Base-by-base conservation (phyloP, 1,140 invertebrate genomes). In the Neuroterus valhalla region DNA sequence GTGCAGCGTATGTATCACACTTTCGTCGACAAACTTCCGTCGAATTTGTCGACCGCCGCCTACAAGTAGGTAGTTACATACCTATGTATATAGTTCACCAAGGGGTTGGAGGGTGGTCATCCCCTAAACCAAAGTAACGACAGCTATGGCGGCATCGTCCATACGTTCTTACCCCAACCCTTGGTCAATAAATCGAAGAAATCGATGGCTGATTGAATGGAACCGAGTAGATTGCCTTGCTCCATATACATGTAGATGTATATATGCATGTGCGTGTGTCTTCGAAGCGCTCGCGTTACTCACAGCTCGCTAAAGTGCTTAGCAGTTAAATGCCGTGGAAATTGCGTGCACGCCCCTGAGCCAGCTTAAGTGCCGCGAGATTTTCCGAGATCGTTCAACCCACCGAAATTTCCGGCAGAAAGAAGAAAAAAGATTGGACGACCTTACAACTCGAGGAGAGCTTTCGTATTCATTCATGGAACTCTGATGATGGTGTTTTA, bases 191-290 rank as follows among this genome's bases (percentile, higher is more conserved):
- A 85, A 85, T 85, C 78, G 83, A 83, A 83, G 83, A 83, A 85
- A 84, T 84, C 83, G 84, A 85, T 82, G 75, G 82, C 82, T 85
- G 84, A 85, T 85, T 85, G 84, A 85, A 85, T 84, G 84, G 83
- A 84, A 78, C 77, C 76, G 78, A 85, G 82, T 85, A 84, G 82
- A 85, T 85, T 85, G 82, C 79, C 74, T 74, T 77, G 75, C 75
- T 77, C 69, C 81, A 17, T 50, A 21, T 50, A 6, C 12, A 1
- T 21, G 2, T 50, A 6, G 6, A 12, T 21, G 10, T 50, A 50
- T 50, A 21, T 21, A 17, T 6, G 19, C 10, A 17, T 71, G 68
- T 17, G 1, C 19, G 17, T 50, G 1, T 50, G 19, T 21, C 17
- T 50, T 11, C 17, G 17, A 17, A 8, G 48, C 19, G 8, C 48